Percentiles rank a stretch among this genome's conserved stretches.
These are phyloP conservation scores for Penaeus japonicus DNA, from an alignment of 1,140 invertebrate genomes.

Conservation along the genomic window DNA sequence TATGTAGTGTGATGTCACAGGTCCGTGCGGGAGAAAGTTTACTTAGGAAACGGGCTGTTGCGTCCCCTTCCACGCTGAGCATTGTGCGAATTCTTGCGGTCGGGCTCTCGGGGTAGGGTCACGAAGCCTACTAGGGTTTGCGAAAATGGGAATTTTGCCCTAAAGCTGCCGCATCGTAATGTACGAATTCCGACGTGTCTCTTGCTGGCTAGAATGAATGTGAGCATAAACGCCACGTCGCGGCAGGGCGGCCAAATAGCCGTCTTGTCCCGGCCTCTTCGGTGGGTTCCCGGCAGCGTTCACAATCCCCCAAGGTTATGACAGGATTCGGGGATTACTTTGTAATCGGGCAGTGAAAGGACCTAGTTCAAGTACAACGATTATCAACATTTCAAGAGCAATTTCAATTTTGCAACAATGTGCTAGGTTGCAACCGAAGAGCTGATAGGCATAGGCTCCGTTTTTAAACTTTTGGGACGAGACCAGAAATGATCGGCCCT, in stretches of 20 bases:
- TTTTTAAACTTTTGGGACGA: slow-evolving; percentile 22
- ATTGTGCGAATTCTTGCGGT: slow-evolving; percentile 45
- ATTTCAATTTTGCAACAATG: neutral
- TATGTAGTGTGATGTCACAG: too few species aligned
- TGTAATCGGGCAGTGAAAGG: too few species aligned
- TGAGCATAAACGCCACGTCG: slow-evolving; percentile 37
- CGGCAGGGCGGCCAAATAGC: too few species aligned
- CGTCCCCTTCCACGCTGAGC: neutral
- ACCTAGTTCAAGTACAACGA: neutral
- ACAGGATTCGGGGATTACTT: too few species aligned
- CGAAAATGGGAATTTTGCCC: slow-evolving; percentile 51
- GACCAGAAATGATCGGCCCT: slow-evolving; percentile 15
- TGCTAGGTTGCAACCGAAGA: slow-evolving; percentile 4
- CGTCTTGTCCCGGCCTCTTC: too few species aligned
- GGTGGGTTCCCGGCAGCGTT: too few species aligned
- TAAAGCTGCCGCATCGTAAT: slow-evolving; percentile 46
- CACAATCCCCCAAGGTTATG: too few species aligned
- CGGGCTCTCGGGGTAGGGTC: slow-evolving; percentile 10
- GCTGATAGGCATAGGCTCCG: neutral
- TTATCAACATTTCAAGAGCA: neutral
- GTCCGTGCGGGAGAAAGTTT: too few species aligned
- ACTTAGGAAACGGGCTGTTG: neutral
- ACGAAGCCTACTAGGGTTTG: slow-evolving; percentile 45
- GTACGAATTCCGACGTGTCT: slow-evolving; percentile 46
- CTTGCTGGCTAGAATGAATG: slow-evolving; percentile 32